Evolutionary conservation across 2,113 vertebrate genomes (phyloP).

Genomic region (Tenebrosternarchus preto): DNA sequence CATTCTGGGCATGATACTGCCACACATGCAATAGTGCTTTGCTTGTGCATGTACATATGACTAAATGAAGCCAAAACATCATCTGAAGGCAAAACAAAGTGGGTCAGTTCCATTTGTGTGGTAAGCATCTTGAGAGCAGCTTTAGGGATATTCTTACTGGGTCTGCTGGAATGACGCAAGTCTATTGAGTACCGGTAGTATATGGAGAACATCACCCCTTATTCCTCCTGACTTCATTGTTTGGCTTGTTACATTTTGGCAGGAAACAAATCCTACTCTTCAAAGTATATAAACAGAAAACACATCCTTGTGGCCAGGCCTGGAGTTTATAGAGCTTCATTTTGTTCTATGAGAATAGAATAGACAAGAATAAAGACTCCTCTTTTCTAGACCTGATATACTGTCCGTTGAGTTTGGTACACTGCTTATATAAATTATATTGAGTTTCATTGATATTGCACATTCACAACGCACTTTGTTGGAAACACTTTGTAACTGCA

Average conservation of each 20-base stretch:
- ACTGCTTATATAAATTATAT: neutral
- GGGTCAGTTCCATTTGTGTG: constrained; percentile 56
- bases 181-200: no score
- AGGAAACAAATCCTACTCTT: constrained; percentile 38
- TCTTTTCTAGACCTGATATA: neutral
- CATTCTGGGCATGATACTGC: constrained; percentile 40
- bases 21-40: constrained; percentile 4
- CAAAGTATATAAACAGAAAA: constrained; percentile 10
- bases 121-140: constrained; percentile 38
- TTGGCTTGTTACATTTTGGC: constrained; percentile 49
- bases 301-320: constrained; percentile 31
- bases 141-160: constrained; percentile 9
- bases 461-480: no score
- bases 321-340: constrained; percentile 31
- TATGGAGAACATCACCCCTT: constrained; percentile 20
- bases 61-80: constrained; percentile 49
- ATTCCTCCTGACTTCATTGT: neutral
- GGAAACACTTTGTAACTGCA: no score
- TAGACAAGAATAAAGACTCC: neutral
- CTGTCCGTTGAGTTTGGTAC: constrained; percentile 1
- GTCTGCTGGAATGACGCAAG: constrained; percentile 30
- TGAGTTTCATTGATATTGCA: neutral
- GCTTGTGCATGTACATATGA: constrained; percentile 29
- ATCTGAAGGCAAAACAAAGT: constrained; percentile 47
- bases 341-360: constrained; percentile 30